Percentiles rank a stretch among this genome's conserved stretches.
Evolutionary conservation across 2,797 vertebrate genomes (phyloP).

Genomic region (Delichon dasypus): DNA sequence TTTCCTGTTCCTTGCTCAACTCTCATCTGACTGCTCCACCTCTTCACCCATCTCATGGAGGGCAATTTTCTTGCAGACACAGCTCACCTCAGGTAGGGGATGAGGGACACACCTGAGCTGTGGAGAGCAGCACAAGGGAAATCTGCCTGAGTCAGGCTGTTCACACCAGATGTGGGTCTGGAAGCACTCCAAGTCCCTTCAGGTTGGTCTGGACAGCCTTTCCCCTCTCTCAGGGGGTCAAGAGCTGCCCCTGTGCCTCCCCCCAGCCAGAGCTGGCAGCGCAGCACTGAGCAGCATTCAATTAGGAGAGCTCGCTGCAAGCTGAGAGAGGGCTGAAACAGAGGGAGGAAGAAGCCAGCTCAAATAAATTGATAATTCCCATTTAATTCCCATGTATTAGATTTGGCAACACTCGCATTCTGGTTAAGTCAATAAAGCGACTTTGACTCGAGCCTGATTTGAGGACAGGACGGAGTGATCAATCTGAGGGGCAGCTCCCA

Average conservation of each 20-base stretch:
- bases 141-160: rapidly evolving
- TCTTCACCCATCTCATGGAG: background rate
- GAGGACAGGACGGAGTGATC: background rate
- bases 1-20: background rate
- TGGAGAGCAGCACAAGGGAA: background rate
- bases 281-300: background rate
- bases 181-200: background rate
- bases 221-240: background rate
- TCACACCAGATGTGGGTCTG: background rate
- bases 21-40: background rate
- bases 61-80: background rate
- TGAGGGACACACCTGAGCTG: background rate
- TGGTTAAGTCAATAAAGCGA: slow-evolving; percentile 14
- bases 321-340: background rate
- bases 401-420: slow-evolving; percentile 38
- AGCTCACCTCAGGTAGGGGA: background rate
- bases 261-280: background rate
- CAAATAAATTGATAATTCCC: slow-evolving; percentile 52
- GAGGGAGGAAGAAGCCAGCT: slow-evolving; percentile 40
- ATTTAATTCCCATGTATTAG: slow-evolving; percentile 45
- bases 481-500: background rate
- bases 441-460: background rate
- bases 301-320: background rate
- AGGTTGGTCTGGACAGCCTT: background rate
- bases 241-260: background rate